These are phyloP conservation scores for Channa maculata DNA, from an alignment of 2,113 vertebrate genomes.

Conservation along the genomic window DNA sequence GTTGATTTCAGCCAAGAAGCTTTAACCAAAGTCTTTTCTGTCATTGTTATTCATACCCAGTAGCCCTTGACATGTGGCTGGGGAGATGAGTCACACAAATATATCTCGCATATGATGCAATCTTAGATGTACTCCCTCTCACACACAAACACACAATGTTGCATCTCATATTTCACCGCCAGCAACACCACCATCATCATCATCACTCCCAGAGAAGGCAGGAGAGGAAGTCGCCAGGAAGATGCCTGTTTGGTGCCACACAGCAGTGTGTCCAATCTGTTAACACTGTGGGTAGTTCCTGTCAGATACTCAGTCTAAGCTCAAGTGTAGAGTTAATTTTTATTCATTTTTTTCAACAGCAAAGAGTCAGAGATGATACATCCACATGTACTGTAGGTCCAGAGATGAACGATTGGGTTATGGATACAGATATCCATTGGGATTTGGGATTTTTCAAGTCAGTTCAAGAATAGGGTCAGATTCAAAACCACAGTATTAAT, in stretches of 20 bases:
- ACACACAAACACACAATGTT: constrained; percentile 1
- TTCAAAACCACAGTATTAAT: too few species aligned
- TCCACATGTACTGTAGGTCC: too few species aligned
- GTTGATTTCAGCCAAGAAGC: constrained; percentile 18
- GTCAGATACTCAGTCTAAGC: constrained; percentile 2
- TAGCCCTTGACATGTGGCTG: constrained; percentile 9
- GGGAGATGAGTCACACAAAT: constrained; percentile 49
- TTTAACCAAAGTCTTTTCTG: constrained; percentile 36
- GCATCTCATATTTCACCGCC: not conserved
- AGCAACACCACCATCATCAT: not conserved
- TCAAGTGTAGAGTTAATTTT: not conserved
- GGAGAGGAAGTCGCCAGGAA: not conserved
- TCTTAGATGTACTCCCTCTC: constrained; percentile 8
- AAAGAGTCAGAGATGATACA: not conserved
- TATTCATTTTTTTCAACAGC: constrained; percentile 26
- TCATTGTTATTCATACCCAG: constrained; percentile 26
- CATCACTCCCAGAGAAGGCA: constrained; percentile 13
- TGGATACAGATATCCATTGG: too few species aligned
- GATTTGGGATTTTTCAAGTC: too few species aligned
- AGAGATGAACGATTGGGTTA: too few species aligned
- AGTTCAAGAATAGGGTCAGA: too few species aligned
- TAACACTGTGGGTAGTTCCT: constrained; percentile 3
- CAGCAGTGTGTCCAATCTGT: constrained; percentile 22
- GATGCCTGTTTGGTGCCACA: not conserved
- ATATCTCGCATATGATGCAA: constrained; percentile 30